Evolutionary conservation across 2,797 vertebrate genomes (phyloP).

Genomic region (Pyrrhura leucotis): DNA sequence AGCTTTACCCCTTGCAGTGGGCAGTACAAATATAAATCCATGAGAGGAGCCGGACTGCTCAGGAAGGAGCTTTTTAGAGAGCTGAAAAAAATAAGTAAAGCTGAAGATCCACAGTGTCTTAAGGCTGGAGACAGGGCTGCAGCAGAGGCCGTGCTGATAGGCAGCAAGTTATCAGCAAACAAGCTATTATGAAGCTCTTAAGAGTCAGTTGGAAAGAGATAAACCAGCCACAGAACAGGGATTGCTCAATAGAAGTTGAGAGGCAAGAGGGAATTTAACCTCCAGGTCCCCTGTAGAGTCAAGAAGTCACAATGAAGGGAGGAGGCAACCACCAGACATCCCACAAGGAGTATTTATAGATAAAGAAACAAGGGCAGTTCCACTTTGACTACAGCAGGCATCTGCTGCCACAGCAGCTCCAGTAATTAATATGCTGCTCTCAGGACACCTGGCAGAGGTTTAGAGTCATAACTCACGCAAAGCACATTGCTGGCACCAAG

Average conservation of each 20-base stretch:
- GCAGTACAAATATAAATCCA: conserved; percentile 55
- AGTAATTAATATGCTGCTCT: not conserved
- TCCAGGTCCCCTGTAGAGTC: not conserved
- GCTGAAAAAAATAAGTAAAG: not conserved
- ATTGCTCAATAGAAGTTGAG: not conserved
- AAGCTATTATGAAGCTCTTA: not conserved
- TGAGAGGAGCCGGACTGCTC: conserved; percentile 6
- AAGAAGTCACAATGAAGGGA: conserved; percentile 2
- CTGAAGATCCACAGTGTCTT: not conserved
- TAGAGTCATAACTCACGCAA: not conserved
- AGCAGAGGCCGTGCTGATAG: not conserved
- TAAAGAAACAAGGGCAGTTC: conserved; percentile 32
- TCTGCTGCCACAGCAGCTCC: conserved; percentile 47
- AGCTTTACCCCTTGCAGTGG: conserved; percentile 54
- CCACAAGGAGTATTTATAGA: conserved; percentile 43
- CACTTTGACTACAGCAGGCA: not conserved
- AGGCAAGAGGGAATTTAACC: conserved; percentile 7
- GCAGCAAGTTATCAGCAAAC: conserved; percentile 13
- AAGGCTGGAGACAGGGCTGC: not conserved
- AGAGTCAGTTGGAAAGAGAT: not conserved
- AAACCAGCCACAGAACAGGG: not conserved
- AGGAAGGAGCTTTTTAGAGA: conserved; percentile 37
- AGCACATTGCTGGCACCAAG: not conserved
- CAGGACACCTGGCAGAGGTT: conserved; percentile 2
- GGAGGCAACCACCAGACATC: not conserved